phyloP scores from a whole-genome alignment of 2,797 vertebrate species.

The Microctenopoma steveboyesi region DNA sequence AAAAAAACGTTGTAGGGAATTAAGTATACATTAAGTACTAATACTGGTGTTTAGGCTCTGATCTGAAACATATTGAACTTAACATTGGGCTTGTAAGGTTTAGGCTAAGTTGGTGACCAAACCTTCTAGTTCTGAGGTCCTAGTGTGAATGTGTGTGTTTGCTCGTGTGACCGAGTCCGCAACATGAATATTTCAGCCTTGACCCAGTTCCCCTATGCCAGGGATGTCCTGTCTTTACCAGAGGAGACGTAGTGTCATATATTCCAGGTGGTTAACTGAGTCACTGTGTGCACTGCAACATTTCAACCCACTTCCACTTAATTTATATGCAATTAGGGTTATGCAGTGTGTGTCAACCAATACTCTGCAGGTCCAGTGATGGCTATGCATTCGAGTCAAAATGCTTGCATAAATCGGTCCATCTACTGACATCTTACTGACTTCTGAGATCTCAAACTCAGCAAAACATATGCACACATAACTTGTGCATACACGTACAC shows the following conservation, averaged over 20 bases:
- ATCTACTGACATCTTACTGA: conserved; percentile 13
- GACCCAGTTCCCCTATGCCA: conserved; percentile 74
- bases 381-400: conserved; percentile 35
- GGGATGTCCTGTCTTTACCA: conserved; percentile 78
- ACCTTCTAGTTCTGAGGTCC: conserved; percentile 56
- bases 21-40: conserved; percentile 22
- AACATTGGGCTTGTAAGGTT: conserved; percentile 36
- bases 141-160: conserved; percentile 35
- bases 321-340: conserved; percentile 68
- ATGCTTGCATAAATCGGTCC: conserved; percentile 4
- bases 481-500: conserved; percentile 15
- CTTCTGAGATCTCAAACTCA: conserved; percentile 21
- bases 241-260: conserved; percentile 74
- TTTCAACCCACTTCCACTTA: conserved; percentile 68
- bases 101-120: conserved; percentile 28
- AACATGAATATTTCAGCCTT: conserved; percentile 79
- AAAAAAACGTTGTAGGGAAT: conserved; percentile 29
- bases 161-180: conserved; percentile 26
- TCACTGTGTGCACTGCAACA: conserved; percentile 70
- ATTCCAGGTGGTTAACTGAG: conserved; percentile 79
- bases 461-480: conserved; percentile 28
- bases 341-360: conserved; percentile 38
- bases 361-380: conserved; percentile 42
- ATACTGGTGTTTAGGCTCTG: conserved; percentile 26
- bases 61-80: conserved; percentile 35